Evolutionary conservation across 92 coral and sea anemone genomes (phyloP), one percentile per base, ranked within the genome.

Genomic region (Actinernus sp.): DNA sequence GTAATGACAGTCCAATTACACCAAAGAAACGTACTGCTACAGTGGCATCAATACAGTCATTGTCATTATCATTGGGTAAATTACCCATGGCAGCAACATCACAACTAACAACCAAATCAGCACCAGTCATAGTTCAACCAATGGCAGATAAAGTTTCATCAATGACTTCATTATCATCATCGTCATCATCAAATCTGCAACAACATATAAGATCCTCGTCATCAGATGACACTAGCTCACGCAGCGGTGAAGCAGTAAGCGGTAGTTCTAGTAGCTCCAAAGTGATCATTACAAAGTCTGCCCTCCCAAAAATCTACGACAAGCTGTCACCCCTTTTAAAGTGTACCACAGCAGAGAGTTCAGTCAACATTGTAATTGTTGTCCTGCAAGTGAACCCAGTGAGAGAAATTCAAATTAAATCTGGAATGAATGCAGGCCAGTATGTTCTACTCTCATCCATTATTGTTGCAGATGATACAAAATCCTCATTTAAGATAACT

Each of bases 371-470:
- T 23, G 60, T 92, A 46, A 79, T 81, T 43, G 60, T 93, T 10
- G 87, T 93, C 30, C 68, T 79, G 22, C 98, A 93, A 93, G 92
- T 93, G 22, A 93, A 90, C 62, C 83, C 87, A 21, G 62, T 85
- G 17, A 81, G 70, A 16, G 98, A 93, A 56, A 92, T 93, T 1
- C 80, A 79, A 38, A 71, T 87, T 12, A 93, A 83, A 58, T 83
- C 94, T 0, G 98, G 98, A 8, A 27, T 38, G 4, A 83, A 76
- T 58, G 82, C 74, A 1, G 98, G 98, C 0, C 78, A 61, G 30
- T 93, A 34, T 76, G 88, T 83, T 12, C 61, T 88, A 4, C 61
- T 93, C 33, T 86, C 98, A 10, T 93, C 98, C 12, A 27, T 93
- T 22, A 53, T 86, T 29, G 88, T 90, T 23, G 97, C 97, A 14